A percentile compares a stretch with the other conserved stretches of the same genome.
These are phyloP conservation scores for Pocillopora meandrina DNA, from an alignment of 92 coral and sea anemone genomes.

Conservation along the genomic window DNA sequence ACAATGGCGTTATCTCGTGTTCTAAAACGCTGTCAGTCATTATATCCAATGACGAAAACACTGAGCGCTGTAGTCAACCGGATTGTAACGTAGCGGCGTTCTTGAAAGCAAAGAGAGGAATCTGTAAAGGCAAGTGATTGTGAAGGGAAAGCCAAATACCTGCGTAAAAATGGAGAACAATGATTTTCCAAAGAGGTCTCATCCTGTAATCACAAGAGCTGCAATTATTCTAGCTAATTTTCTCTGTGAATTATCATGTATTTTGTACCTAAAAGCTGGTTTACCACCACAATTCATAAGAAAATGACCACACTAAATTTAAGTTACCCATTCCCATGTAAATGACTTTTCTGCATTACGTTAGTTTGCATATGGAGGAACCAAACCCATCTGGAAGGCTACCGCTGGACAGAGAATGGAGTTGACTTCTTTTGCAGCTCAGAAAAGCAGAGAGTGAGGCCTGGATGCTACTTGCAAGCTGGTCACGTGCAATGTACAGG, in stretches of 20 bases:
- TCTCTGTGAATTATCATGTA: too few species aligned
- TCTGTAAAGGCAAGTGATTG: conserved; percentile 24
- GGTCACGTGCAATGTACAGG: conserved; percentile 36
- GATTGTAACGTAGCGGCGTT: conserved; percentile 10
- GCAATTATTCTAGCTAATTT: too few species aligned
- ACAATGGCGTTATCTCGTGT: conserved; percentile 24
- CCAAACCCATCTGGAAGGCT: conserved; percentile 19
- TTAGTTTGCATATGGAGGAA: conserved; percentile 46
- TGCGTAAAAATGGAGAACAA: too few species aligned
- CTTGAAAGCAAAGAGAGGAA: neutral
- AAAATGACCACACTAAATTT: too few species aligned
- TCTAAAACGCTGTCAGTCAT: neutral
- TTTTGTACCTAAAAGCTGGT: too few species aligned
- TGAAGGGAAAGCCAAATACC: too few species aligned
- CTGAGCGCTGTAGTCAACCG: conserved; percentile 3
- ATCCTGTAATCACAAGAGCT: too few species aligned
- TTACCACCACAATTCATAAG: too few species aligned
- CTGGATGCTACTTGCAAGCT: conserved; percentile 37
- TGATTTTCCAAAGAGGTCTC: too few species aligned
- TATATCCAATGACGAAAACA: neutral
- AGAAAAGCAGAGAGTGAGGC: neutral
- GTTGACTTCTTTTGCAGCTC: conserved; percentile 48
- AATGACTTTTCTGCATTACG: neutral
- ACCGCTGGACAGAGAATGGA: conserved; percentile 45
- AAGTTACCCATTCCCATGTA: neutral